These are phyloP conservation scores for Gnathonemus echidnorhynchus DNA, from an alignment of 2,113 vertebrate species.

Conservation along the genomic window DNA sequence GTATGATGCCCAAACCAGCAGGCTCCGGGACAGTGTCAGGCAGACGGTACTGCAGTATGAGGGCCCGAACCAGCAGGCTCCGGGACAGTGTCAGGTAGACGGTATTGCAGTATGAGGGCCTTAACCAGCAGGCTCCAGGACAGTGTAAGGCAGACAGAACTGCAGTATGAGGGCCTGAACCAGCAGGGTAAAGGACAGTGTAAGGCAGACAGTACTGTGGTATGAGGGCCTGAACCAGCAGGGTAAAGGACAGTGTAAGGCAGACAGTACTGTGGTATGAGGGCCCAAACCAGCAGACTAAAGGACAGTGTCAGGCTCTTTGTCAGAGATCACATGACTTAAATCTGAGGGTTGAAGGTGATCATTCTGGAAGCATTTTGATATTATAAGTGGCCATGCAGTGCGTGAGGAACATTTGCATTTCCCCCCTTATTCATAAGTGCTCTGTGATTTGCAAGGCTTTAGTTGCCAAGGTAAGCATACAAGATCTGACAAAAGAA, in stretches of 20 bases:
- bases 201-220: too few relatives aligned
- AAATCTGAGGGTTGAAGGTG: background rate
- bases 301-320: background rate
- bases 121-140: accelerated
- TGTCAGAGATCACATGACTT: background rate
- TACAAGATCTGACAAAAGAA: background rate
- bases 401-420: background rate
- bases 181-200: background rate
- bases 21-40: background rate
- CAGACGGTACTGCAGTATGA: too few relatives aligned
- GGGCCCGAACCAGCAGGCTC: too few relatives aligned
- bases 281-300: background rate
- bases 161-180: background rate
- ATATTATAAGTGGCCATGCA: background rate
- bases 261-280: too few relatives aligned
- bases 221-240: too few relatives aligned
- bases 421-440: background rate
- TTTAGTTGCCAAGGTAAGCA: background rate
- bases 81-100: too few relatives aligned
- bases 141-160: too few relatives aligned
- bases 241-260: too few relatives aligned
- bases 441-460: background rate
- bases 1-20: too few relatives aligned
- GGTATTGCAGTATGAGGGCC: too few relatives aligned
- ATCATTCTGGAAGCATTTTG: background rate